These are phyloP conservation scores for Catostomus latipinnis DNA, from an alignment of 2,797 vertebrate genomes.

Conservation along the genomic window DNA sequence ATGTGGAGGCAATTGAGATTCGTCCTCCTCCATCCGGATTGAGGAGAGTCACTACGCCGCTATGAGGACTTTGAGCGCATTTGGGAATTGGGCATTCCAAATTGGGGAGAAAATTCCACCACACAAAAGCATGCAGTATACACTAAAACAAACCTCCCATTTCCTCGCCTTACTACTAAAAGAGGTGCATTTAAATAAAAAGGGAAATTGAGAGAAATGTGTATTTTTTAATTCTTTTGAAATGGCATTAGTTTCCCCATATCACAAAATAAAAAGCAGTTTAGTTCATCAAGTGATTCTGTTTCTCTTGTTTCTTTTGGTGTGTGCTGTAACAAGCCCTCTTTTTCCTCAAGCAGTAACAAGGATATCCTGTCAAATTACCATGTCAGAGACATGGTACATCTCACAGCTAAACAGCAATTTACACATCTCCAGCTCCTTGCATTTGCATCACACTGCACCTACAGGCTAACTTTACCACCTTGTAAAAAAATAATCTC, in stretches of 20 bases:
- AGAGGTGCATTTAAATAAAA: not conserved
- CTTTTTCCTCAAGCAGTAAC: constrained; percentile 58
- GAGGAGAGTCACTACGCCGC: no score
- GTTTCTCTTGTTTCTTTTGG: not conserved
- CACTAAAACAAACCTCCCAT: not conserved
- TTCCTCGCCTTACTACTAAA: not conserved
- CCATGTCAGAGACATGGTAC: not conserved
- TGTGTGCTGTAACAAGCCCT: constrained; percentile 33
- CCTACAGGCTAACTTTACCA: not conserved
- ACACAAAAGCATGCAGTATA: not conserved
- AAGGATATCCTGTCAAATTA: constrained; percentile 82
- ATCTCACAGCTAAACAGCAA: constrained; percentile 52
- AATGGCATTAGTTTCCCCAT: not conserved
- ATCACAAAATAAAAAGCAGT: not conserved
- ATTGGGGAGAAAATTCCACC: no score
- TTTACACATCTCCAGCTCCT: constrained; percentile 37
- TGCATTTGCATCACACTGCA: not conserved
- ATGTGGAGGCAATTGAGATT: no score
- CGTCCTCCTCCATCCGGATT: no score
- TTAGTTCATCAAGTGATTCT: not conserved
- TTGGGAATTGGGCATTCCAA: no score
- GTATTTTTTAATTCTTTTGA: not conserved
- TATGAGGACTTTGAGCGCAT: no score
- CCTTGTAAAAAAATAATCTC: not conserved
- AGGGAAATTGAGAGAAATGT: no score